These are phyloP conservation scores for Andrena fulva DNA, from an alignment of 2,888 invertebrate genomes.

Conservation along the genomic window DNA sequence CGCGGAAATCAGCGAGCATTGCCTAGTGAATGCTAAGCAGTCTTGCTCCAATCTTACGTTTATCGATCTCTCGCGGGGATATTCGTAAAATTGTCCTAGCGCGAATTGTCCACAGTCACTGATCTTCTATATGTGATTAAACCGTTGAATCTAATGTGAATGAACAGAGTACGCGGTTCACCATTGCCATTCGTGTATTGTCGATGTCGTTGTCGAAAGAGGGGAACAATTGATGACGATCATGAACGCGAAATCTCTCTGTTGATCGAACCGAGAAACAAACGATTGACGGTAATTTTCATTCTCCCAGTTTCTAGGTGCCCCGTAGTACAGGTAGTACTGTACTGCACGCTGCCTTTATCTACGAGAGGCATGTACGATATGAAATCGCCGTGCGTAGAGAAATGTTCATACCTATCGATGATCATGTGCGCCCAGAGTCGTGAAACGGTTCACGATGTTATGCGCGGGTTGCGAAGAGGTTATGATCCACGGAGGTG, in stretches of 20 bases:
- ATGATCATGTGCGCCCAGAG: conserved; percentile 22
- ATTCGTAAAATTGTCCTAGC: conserved; percentile 4
- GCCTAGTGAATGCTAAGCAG: not conserved
- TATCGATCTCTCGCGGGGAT: conserved; percentile 16
- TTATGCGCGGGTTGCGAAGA: conserved; percentile 36
- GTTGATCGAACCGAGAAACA: not conserved
- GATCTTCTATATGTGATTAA: not conserved
- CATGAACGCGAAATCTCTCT: not conserved
- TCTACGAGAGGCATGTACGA: not conserved
- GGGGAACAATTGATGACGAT: not conserved
- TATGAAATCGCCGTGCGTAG: not conserved
- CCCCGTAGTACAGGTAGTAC: not conserved
- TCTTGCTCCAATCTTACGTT: not conserved
- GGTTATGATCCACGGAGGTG: conserved; percentile 63
- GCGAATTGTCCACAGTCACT: not conserved
- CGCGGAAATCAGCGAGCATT: conserved; percentile 35
- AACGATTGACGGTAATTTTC: not conserved
- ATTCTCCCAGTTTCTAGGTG: not conserved
- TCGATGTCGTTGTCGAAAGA: not conserved
- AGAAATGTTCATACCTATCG: conserved; percentile 30
- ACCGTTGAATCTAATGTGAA: not conserved
- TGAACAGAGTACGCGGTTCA: not conserved
- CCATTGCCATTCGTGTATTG: not conserved
- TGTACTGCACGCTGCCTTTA: not conserved
- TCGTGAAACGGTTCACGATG: conserved; percentile 32